Evolutionary conservation across 2,888 invertebrate species (phyloP), one percentile per base, ranked within the genome.

Genomic region (Heliconius erato): DNA sequence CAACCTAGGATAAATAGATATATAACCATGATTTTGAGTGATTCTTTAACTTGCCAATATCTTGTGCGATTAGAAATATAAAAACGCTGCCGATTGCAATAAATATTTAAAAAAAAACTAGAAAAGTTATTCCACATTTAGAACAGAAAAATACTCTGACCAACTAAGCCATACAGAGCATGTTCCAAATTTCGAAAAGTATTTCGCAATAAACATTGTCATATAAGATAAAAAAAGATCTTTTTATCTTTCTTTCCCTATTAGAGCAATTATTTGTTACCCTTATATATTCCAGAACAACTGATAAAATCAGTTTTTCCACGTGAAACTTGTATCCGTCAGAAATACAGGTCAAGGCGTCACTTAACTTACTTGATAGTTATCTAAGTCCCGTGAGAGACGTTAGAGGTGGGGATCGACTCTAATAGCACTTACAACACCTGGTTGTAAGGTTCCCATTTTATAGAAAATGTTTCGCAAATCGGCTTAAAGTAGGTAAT

Each of bases 321-420:
- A 32, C n/a, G 67, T n/a, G 49, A 49, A 78, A 44, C 28, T 65
- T 69, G 81, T 78, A 71, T 65, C 71, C n/a, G 3, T 19, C n/a
- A n/a, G 71, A 49, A 49, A 85, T 83, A 67, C 63, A 44, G 81
- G 74, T 81, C 79, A 84, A 80, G 74, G 80, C 72, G 59, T 74
- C 79, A 74, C 74, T 83, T 83, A 83, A 85, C 78, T 83, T 82
- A 79, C 79, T 82, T 83, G 68, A 82, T 83, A 85, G 81, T 85
- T 85, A 79, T 83, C 83, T 80, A 82, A 84, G 79, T 84, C 85
- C 82, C 81, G 44, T 76, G 81, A 83, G 86, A 84, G 79, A 81
- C 81, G 80, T 86, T 85, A 83, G 80, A 68, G 83, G 80, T 80
- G 74, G 81, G 83, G 85, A 81, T 80, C 69, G 79, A 74, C 35